Base-by-base conservation (phyloP, 2,888 invertebrate genomes). In the Disparrhopalites patrizii region DNA sequence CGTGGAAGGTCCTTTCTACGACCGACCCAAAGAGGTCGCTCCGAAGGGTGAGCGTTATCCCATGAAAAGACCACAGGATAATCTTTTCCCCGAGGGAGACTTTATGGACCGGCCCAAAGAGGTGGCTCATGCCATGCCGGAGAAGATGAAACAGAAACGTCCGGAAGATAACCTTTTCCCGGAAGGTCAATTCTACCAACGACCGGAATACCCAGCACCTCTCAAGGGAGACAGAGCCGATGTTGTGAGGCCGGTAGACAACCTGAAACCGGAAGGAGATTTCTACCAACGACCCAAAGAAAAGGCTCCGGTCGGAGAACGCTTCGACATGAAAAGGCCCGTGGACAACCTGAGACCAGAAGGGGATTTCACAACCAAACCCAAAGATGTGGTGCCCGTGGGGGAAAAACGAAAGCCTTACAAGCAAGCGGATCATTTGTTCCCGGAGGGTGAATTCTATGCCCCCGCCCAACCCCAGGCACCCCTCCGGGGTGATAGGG, bases 121-220 rank as follows among this genome's bases (percentile, higher is more conserved):
- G 31, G 28, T 30, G 28, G 36, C 30, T 4, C 43, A 25, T 3
- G 30, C 36, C 7, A n/a, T 52, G 40, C 50, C 50, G 0, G 65
- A 50, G 10, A 31, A 33, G n/a, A 7, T 25, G 4, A 13, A 23
- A 28, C 61, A 18, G 2, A 47, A 55, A n/a, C 65, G 66, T 54
- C 73, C 67, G 8, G 77, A 80, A 30, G 87, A 87, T 75, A 86
- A 83, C 70, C 76, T 84, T 0, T 33, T 40, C 25, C 62, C 56
- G 2, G 83, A 84, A 76, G 85, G 85, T 4, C 83, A 86, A 27
- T 87, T 87, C 60, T 66, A 69, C 40, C 58, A 61, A 1, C 30
- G 67, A 13, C 62, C 62, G 3, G 28, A 13, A 5, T n/a, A n/a
- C 2, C 62, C 54, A 31, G 66, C 55, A 30, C 72, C 55, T 40